Percentiles rank a stretch among this genome's conserved stretches.
Evolutionary conservation across 2,797 vertebrate genomes (phyloP).

Genomic region (Periparus ater): DNA sequence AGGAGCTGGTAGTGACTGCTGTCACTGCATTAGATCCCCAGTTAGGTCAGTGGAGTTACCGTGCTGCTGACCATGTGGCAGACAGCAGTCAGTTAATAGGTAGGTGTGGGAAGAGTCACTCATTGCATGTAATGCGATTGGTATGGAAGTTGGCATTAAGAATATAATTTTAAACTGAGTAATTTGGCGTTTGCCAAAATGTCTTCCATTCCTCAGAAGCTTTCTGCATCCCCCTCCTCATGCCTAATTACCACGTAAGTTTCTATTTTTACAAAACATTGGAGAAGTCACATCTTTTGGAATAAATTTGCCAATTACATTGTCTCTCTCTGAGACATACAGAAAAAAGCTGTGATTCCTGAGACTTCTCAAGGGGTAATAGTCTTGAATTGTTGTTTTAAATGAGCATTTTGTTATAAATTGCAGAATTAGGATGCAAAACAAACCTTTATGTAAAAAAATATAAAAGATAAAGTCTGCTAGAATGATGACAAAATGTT

Average conservation of each 20-base stretch:
- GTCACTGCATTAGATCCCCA: neutral
- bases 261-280: neutral
- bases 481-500: neutral
- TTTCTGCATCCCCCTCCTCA: neutral
- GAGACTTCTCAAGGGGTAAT: neutral
- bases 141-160: neutral
- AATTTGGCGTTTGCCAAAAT: neutral
- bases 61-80: neutral
- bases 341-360: neutral
- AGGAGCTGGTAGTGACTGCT: neutral
- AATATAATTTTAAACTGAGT: neutral
- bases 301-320: neutral
- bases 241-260: neutral
- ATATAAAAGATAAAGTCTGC: neutral
- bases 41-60: neutral
- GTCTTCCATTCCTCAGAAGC: neutral
- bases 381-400: neutral
- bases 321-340: neutral
- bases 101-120: neutral
- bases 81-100: neutral
- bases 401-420: neutral
- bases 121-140: neutral
- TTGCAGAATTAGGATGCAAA: neutral
- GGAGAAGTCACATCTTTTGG: neutral
- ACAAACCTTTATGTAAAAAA: neutral